Percentiles rank a stretch among this genome's conserved stretches.
These are phyloP conservation scores for Xiphorhynchus erythropygius DNA, from an alignment of 2,797 vertebrate genomes.

Conservation along the genomic window DNA sequence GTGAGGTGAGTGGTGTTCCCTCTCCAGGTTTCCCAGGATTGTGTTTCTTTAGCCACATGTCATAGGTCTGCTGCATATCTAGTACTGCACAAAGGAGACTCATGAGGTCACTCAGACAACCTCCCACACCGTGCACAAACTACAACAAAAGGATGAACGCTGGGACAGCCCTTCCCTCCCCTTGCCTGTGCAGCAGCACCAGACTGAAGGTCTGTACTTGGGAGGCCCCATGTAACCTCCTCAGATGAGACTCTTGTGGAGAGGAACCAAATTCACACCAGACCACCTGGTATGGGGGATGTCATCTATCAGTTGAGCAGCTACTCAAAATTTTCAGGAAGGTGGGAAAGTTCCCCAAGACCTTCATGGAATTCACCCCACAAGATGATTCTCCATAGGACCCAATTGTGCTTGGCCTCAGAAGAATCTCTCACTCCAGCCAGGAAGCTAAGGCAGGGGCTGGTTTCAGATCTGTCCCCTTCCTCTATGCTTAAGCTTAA, in stretches of 20 bases:
- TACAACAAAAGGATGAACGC: accelerated
- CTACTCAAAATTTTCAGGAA: neutral
- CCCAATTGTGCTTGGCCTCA: neutral
- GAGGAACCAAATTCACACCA: neutral
- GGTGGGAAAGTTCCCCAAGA: neutral
- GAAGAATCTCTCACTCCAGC: neutral
- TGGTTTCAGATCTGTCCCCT: neutral
- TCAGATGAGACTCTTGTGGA: neutral
- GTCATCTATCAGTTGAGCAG: neutral
- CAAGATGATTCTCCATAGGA: neutral
- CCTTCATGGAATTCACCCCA: neutral
- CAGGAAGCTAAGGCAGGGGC: neutral
- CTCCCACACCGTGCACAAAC: neutral
- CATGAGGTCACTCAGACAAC: neutral
- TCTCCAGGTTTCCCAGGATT: slow-evolving; percentile 80
- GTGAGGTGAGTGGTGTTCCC: slow-evolving; percentile 67
- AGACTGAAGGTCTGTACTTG: neutral
- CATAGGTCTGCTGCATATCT: slow-evolving; percentile 92
- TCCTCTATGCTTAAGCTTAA: neutral
- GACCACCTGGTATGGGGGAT: accelerated
- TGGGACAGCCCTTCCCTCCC: neutral
- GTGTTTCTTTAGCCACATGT: slow-evolving; percentile 85
- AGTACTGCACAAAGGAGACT: slow-evolving; percentile 73
- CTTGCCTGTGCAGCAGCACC: neutral
- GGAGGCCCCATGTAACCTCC: neutral